A percentile compares a stretch with the other conserved stretches of the same genome.
Evolutionary conservation across 2,113 vertebrate genomes (phyloP).

Genomic region (Micronisus gabar): DNA sequence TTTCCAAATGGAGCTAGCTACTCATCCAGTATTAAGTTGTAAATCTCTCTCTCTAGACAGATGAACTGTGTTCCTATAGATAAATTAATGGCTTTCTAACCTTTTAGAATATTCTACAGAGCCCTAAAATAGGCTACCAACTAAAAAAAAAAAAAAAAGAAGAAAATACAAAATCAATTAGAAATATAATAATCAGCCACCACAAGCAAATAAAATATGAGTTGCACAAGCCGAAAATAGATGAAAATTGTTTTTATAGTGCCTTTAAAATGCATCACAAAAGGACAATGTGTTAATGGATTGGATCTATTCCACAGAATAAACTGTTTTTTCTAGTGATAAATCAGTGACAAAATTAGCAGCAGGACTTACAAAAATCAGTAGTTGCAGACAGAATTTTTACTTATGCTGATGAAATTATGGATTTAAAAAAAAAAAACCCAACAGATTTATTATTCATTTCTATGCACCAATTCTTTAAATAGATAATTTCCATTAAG

Average conservation of each 20-base stretch:
- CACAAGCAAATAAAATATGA: neutral
- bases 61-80: neutral
- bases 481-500: neutral
- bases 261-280: neutral
- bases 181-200: neutral
- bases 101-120: neutral
- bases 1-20: neutral
- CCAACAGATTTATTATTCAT: neutral
- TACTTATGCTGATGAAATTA: neutral
- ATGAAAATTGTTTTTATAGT: neutral
- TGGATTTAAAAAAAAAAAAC: neutral
- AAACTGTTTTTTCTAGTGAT: neutral
- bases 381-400: neutral
- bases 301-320: neutral
- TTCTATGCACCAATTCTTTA: neutral
- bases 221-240: neutral
- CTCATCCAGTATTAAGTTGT: neutral
- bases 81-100: neutral
- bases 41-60: neutral
- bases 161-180: neutral
- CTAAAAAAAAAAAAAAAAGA: neutral
- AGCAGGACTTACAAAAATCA: neutral
- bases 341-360: neutral
- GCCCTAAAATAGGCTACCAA: neutral
- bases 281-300: neutral